Base-by-base conservation (phyloP, 2,888 invertebrate genomes). In the Acleris sparsana region DNA sequence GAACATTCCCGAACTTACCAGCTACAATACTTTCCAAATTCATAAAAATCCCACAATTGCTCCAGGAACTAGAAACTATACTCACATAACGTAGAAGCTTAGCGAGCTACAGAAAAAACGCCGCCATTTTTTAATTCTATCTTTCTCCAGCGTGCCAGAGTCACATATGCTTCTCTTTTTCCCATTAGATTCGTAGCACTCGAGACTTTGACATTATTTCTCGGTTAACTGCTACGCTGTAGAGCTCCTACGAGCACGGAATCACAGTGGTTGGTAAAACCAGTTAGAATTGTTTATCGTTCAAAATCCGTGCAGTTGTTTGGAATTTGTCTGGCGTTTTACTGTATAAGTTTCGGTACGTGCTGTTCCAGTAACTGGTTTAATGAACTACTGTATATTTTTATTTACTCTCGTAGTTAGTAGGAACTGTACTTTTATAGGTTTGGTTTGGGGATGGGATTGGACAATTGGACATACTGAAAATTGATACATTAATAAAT, bases 201-300 rank as follows among this genome's bases (percentile, higher is more conserved):
- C 43, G 58, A 56, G 59, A 62, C 29, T 53, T 52, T 51, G 70
- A 71, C 71, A 73, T 74, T 71, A 72, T 70, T 71, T 43, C 20
- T 20, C 51, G 43, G 60, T 55, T 70, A 73, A 73, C 69, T 67
- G 70, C 73, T 72, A 70, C 71, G 64, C 9, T 70, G 71, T 73
- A 72, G 62, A 69, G 57, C 59, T 71, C 72, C 75, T 73, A 73
- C 67, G 71, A 69, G 70, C 56, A 39, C 46, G 39, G 49, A 64
- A 60, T 64, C 59, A 44, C 64, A 5, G 58, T n/a, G n/a, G 56
- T 46, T 17, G 44, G 44, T 17, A 22, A 46, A 25, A n/a, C 44
- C 29, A 33, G 33, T 33, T 33, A 33, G 33, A 9, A 6, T 53
- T 53, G 16, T 46, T 29, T 51, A 43, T 43, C 16, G 53, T 44